Conservation (phyloP, 2,888 invertebrate species). For the Sicus ferrugineus region DNA sequence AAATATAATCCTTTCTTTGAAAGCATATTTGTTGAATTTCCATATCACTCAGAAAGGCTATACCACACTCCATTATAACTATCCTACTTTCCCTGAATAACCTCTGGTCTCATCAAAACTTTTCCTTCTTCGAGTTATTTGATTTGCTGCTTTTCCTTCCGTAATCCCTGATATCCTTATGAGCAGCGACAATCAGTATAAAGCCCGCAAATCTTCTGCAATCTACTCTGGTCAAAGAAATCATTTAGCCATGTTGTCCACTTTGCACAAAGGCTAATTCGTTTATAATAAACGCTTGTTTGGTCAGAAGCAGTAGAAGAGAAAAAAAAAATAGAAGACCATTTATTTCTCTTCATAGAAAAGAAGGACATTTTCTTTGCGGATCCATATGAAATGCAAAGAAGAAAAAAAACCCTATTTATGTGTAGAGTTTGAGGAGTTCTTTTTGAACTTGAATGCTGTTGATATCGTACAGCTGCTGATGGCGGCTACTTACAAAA, state of each 20-base stretch:
- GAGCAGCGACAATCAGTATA: not conserved
- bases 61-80: too few relatives aligned
- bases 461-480: conserved; percentile 10
- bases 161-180: conserved; percentile 13
- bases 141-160: not conserved
- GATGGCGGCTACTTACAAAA: not conserved
- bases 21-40: not conserved
- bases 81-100: not conserved
- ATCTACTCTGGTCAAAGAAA: conserved; percentile 22
- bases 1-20: not conserved
- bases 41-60: not conserved
- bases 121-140: not conserved
- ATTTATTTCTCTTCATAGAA: not conserved
- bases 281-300: conserved; percentile 59
- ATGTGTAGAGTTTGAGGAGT: not conserved
- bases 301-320: conserved; percentile 44
- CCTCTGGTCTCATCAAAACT: not conserved
- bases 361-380: conserved; percentile 26
- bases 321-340: conserved; percentile 16
- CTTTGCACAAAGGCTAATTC: conserved; percentile 52
- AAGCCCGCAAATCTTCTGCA: not conserved
- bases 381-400: not conserved
- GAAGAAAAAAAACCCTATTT: conserved; percentile 1
- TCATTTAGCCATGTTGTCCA: conserved; percentile 39
- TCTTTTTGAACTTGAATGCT: conserved; percentile 6